phyloP scores from a whole-genome alignment of 2,888 invertebrate genomes.

The Caenorhabditis becei region DNA sequence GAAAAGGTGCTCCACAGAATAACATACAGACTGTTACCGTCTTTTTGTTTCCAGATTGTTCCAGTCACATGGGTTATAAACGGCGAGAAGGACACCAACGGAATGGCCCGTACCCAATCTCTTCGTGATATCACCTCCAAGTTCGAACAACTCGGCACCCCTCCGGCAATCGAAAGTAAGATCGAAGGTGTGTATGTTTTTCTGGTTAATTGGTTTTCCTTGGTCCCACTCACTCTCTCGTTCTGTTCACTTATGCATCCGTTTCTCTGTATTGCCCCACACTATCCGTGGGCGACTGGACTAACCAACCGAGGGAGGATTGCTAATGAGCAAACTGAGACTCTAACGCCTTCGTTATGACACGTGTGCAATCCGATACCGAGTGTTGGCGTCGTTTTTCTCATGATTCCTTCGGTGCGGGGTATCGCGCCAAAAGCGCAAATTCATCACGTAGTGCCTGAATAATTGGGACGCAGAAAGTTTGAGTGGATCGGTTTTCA shows the following conservation, averaged over 20 bases:
- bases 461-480: neutral
- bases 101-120: conserved; percentile 75
- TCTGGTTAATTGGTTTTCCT: neutral
- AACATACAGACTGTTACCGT: neutral
- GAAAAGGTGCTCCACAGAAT: conserved; percentile 18
- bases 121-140: conserved; percentile 76
- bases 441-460: conserved; percentile 30
- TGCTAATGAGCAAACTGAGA: conserved; percentile 57
- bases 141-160: conserved; percentile 70
- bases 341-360: conserved; percentile 54
- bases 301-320: conserved; percentile 5
- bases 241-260: neutral
- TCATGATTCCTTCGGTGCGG: conserved; percentile 23
- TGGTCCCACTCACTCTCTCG: neutral
- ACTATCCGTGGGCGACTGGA: conserved; percentile 35
- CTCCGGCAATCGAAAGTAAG: conserved; percentile 31
- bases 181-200: conserved; percentile 44
- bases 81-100: conserved; percentile 41
- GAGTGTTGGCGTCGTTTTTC: conserved; percentile 45
- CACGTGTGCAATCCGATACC: conserved; percentile 50
- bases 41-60: conserved; percentile 2
- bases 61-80: conserved; percentile 57
- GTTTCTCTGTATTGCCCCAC: conserved; percentile 8
- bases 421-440: neutral
- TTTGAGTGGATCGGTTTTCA: conserved; percentile 25